Evolutionary conservation across 1,140 invertebrate genomes (phyloP), one percentile per base, ranked within the genome.

Genomic region (Rhopalosiphum maidis): DNA sequence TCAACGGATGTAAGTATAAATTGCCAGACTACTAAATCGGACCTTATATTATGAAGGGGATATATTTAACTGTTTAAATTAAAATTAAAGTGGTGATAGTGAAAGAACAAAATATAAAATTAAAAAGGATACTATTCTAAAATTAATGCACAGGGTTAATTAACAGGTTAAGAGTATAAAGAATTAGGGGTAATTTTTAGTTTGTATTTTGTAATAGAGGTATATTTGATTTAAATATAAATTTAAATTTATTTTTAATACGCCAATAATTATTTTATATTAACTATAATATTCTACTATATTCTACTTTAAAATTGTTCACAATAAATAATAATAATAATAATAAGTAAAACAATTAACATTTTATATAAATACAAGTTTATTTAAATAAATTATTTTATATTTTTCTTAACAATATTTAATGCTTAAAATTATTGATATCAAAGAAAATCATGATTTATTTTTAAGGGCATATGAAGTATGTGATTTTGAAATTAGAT

Each of bases 1-100:
- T 98, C 85, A 98, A 98, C 95, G 97, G 97, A 95, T 95, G 97
- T 97, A 96, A 96, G 97, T 96, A 94, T 77, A n/a, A 93, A 93
- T 85, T 88, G 85, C 9, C 2, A 86, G 22, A 41, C 82, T 86
- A 55, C 21, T 88, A 88, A 0, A 88, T 88, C 18, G 25, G n/a
- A 22, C 22, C 54, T 60, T 90, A 90, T 60, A 46, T 30, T 46
- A 68, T 30, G 68, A 92, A 92, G 90, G 90, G 68, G 43, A 77
- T 89, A 55, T 77, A 77, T 77, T n/a, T n/a, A 18, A 54, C 35
- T 15, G 35, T 21, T 55, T 18, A 35, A 55, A 55, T 89, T 88
- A 51, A 88, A 54, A 88, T 35, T 88, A 88, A 48, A 48, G 43
- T 88, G 25, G 22, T 35, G 43, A 85, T 35, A 46, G 18, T 15